Evolutionary conservation across 2,888 invertebrate species (phyloP).

Genomic region (Agriopis aurantiaria): DNA sequence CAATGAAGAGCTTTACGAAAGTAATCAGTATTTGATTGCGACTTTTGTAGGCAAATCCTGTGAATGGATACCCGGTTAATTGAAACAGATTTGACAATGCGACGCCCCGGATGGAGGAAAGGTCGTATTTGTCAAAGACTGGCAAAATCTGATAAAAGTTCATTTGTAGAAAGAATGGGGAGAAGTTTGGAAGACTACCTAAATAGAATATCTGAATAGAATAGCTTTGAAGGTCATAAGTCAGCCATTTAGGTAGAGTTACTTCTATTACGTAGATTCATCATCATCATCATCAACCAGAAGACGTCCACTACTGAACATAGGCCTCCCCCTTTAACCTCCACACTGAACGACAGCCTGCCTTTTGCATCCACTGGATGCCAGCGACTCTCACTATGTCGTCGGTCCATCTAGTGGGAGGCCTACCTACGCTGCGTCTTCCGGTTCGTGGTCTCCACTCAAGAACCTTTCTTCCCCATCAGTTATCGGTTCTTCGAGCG

Average conservation of each 20-base stretch:
- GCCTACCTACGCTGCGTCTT: too few relatives aligned
- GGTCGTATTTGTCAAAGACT: slow-evolving; percentile 16
- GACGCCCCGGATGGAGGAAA: slow-evolving; percentile 33
- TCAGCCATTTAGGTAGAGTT: background rate
- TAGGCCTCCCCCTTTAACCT: too few relatives aligned
- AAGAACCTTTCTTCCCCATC: too few relatives aligned
- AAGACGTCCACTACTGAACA: too few relatives aligned
- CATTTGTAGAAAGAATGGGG: background rate
- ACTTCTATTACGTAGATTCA: too few relatives aligned
- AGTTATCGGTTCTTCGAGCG: too few relatives aligned
- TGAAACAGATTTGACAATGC: slow-evolving; percentile 56
- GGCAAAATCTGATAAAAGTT: slow-evolving; percentile 11
- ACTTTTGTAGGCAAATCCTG: slow-evolving; percentile 59
- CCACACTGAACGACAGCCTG: too few relatives aligned
- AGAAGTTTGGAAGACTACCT: background rate
- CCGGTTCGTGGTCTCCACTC: too few relatives aligned
- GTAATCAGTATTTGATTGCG: slow-evolving; percentile 54
- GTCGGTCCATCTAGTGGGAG: too few relatives aligned
- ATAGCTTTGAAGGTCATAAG: background rate
- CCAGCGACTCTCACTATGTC: too few relatives aligned
- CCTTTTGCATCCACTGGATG: too few relatives aligned
- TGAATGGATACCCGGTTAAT: slow-evolving; percentile 57
- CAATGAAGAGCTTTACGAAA: slow-evolving; percentile 43
- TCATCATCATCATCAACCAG: too few relatives aligned
- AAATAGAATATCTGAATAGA: background rate